A percentile compares a stretch with the other conserved stretches of the same genome.
phyloP scores from a whole-genome alignment of 2,113 vertebrate genomes.

The Callopanchax toddi region DNA sequence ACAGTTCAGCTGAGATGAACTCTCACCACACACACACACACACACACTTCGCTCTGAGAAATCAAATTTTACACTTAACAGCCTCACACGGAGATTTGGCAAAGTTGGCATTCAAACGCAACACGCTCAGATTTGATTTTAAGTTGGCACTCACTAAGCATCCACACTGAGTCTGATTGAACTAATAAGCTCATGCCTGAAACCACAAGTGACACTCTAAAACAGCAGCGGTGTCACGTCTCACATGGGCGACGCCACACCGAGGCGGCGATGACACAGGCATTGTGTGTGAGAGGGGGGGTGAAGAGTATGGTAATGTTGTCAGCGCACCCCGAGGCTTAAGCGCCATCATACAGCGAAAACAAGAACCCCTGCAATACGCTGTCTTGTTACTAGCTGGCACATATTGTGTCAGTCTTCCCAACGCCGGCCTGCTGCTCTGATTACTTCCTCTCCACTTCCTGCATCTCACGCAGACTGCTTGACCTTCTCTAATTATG shows the following conservation, averaged over 20 bases:
- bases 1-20: neutral
- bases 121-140: slow-evolving; percentile 54
- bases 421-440: slow-evolving; percentile 65
- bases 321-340: slow-evolving; percentile 71
- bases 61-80: slow-evolving; percentile 54
- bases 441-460: slow-evolving; percentile 79
- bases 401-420: slow-evolving; percentile 76
- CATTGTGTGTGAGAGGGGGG: slow-evolving; percentile 62
- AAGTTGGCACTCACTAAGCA: slow-evolving; percentile 66
- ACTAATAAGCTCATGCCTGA: slow-evolving; percentile 74
- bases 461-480: slow-evolving; percentile 57
- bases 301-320: slow-evolving; percentile 75
- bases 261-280: slow-evolving; percentile 60
- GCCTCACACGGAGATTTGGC: slow-evolving; percentile 33
- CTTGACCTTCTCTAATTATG: slow-evolving; percentile 70
- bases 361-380: slow-evolving; percentile 49
- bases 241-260: slow-evolving; percentile 55
- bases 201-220: slow-evolving; percentile 70
- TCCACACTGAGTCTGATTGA: slow-evolving; percentile 64
- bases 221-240: slow-evolving; percentile 65
- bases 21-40: neutral
- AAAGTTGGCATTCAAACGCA: slow-evolving; percentile 43
- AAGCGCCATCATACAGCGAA: slow-evolving; percentile 50
- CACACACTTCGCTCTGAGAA: slow-evolving; percentile 3
- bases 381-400: slow-evolving; percentile 76